phyloP scores from a whole-genome alignment of 2,888 invertebrate genomes.

The Helobdella robusta region DNA sequence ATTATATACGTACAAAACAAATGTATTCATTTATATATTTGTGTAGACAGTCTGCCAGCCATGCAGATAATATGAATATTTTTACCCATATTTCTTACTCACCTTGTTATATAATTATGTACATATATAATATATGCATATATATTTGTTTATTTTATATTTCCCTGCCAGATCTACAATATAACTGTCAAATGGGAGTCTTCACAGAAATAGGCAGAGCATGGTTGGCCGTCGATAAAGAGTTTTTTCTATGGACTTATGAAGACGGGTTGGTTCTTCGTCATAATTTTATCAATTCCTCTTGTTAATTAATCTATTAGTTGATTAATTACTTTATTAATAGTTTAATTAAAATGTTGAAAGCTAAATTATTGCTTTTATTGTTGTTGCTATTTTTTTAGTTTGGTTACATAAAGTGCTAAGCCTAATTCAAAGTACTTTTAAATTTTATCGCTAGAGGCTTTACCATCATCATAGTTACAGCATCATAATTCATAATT shows the following conservation, averaged over 20 bases:
- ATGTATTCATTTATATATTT: no score
- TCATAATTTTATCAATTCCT: neutral
- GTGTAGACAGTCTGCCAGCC: no score
- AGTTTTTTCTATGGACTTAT: constrained; percentile 95
- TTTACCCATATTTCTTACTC: no score
- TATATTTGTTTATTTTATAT: neutral
- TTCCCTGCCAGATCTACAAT: constrained; percentile 92
- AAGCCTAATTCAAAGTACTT: no score
- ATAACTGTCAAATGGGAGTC: constrained; percentile 90
- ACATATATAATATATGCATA: neutral
- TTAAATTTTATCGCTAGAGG: no score
- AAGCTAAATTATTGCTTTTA: no score
- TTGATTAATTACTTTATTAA: neutral
- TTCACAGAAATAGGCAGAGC: constrained; percentile 91
- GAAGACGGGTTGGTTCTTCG: constrained; percentile 61
- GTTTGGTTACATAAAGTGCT: no score
- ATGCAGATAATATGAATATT: no score
- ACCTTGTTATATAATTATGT: neutral
- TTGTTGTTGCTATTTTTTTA: no score
- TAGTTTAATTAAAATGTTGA: neutral
- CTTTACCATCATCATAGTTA: constrained; percentile 4
- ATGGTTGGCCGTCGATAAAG: constrained; percentile 93
- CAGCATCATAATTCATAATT: neutral
- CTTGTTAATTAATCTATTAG: constrained; percentile 1
- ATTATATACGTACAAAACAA: no score